phyloP scores from a whole-genome alignment of 2,113 vertebrate species.

The Pterophyllum scalare region DNA sequence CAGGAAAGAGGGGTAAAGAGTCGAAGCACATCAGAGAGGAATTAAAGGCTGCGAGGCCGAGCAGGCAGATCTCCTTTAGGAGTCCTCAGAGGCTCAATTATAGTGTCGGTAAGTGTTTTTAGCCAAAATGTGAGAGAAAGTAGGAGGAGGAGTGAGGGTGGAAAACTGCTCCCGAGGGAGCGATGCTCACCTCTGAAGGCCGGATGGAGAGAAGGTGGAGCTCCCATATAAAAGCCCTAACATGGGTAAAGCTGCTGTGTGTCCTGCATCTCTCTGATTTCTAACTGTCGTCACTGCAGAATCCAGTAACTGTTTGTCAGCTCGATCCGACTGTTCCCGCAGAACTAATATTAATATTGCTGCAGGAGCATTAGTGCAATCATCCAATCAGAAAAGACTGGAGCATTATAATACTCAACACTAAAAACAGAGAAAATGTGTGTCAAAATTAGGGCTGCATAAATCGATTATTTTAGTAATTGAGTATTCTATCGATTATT shows the following conservation, averaged over 20 bases:
- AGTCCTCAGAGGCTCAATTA: slow-evolving; percentile 69
- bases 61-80: slow-evolving; percentile 38
- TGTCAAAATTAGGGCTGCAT: too few relatives aligned
- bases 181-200: slow-evolving; percentile 31
- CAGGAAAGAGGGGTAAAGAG: background rate
- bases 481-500: too few relatives aligned
- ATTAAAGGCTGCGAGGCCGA: slow-evolving; percentile 45
- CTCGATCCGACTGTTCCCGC: background rate
- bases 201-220: slow-evolving; percentile 31
- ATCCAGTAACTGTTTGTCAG: background rate
- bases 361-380: background rate
- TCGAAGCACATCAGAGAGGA: slow-evolving; percentile 24
- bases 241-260: background rate
- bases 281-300: background rate
- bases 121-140: slow-evolving; percentile 23
- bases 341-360: background rate
- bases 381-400: background rate
- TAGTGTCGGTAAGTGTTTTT: slow-evolving; percentile 55
- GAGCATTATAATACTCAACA: background rate
- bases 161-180: slow-evolving; percentile 51
- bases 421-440: background rate
- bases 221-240: slow-evolving; percentile 28
- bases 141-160: slow-evolving; percentile 30
- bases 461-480: too few relatives aligned
- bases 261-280: background rate